Conservation (phyloP, 2,888 invertebrate species). For the Automeris io region DNA sequence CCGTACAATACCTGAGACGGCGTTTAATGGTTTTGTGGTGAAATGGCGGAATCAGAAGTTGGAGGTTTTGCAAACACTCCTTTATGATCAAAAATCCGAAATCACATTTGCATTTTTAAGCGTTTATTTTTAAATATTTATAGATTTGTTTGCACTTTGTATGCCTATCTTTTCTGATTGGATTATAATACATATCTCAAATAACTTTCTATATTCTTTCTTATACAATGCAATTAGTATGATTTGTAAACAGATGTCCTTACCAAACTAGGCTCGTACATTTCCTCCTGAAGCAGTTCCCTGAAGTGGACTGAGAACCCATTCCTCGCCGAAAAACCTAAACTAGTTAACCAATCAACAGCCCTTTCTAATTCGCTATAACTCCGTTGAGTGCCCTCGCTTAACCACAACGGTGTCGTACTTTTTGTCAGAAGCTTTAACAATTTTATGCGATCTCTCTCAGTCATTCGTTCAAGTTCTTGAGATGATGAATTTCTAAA, state of each 20-base stretch:
- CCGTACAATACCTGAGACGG: no score
- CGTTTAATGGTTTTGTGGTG: no score
- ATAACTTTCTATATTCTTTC: no score
- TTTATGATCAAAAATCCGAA: no score
- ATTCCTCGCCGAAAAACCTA: slow-evolving; percentile 84
- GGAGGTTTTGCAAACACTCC: no score
- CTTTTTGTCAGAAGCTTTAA: slow-evolving; percentile 39
- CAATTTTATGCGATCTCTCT: slow-evolving; percentile 39
- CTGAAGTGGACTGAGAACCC: slow-evolving; percentile 85
- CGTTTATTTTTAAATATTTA: no score
- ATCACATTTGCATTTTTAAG: no score
- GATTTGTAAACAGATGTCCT: slow-evolving; percentile 30
- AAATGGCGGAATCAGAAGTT: no score
- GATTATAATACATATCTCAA: no score
- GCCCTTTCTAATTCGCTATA: slow-evolving; percentile 69
- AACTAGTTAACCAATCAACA: slow-evolving; percentile 83
- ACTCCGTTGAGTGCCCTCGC: slow-evolving; percentile 30
- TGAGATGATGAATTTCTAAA: slow-evolving; percentile 54
- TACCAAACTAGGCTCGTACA: slow-evolving; percentile 81
- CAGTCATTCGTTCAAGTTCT: slow-evolving; percentile 50
- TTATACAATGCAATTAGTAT: no score
- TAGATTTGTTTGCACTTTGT: no score
- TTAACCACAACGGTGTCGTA: slow-evolving; percentile 55
- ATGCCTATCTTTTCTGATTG: no score
- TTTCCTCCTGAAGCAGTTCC: slow-evolving; percentile 78